phyloP scores from a whole-genome alignment of 2,113 vertebrate genomes.

The Microtus richardsoni region DNA sequence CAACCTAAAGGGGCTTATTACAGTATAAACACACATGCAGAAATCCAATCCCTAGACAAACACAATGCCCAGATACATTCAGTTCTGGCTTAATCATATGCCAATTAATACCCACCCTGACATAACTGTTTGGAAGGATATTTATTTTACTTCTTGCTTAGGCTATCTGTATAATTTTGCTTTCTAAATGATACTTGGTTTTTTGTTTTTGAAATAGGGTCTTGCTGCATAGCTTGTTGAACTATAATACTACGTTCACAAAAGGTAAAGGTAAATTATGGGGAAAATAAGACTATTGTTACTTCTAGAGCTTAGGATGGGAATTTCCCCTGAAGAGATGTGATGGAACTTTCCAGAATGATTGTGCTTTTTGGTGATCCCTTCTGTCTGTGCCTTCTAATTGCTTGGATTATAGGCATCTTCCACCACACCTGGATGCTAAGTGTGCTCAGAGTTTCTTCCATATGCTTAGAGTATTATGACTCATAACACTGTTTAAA shows the following conservation, averaged over 20 bases:
- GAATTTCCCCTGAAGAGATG: not conserved
- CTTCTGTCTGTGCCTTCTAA: not conserved
- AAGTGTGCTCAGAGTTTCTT: not conserved
- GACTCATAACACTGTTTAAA: not conserved
- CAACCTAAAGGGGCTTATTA: not conserved
- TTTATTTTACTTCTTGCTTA: slow-evolving; percentile 31
- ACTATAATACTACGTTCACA: not conserved
- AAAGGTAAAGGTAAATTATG: not conserved
- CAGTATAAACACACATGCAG: slow-evolving; percentile 10
- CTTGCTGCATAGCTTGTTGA: not conserved
- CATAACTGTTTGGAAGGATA: slow-evolving; percentile 8
- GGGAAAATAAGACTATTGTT: not conserved
- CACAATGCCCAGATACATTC: not conserved
- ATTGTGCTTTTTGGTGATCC: not conserved
- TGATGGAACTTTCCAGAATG: not conserved
- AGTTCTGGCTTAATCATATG: slow-evolving; percentile 3
- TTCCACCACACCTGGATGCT: not conserved
- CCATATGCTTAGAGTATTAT: not conserved
- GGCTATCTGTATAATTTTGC: not conserved
- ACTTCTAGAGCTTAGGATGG: not conserved
- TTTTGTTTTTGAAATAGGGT: not conserved
- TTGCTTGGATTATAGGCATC: not conserved
- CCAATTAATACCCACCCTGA: not conserved
- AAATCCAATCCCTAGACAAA: slow-evolving; percentile 4
- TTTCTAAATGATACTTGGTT: not conserved